Conservation (phyloP, 1,140 invertebrate species). For the Zaprionus camerounensis region DNA sequence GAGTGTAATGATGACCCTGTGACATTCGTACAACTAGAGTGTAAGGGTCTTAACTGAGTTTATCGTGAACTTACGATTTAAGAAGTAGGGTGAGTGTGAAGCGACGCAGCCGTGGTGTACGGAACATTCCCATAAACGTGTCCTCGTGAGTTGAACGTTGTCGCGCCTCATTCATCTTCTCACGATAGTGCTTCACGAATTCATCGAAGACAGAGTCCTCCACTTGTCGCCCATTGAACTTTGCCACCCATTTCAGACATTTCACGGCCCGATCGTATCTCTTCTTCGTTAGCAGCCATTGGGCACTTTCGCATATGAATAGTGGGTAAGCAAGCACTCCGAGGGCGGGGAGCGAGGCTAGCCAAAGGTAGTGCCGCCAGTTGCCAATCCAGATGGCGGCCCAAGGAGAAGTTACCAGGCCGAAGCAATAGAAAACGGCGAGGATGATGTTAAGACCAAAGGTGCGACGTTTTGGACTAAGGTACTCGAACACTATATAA, state of each 20-base stretch:
- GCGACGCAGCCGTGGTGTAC: constrained; percentile 85
- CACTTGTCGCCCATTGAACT: constrained; percentile 85
- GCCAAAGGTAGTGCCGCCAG: constrained; percentile 85
- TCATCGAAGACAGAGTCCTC: constrained; percentile 80
- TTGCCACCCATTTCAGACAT: constrained; percentile 86
- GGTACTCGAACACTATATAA: constrained; percentile 85
- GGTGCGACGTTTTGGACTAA: constrained; percentile 86
- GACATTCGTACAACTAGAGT: not conserved
- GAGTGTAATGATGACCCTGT: constrained; percentile 86
- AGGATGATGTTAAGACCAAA: constrained; percentile 86
- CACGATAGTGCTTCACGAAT: constrained; percentile 82
- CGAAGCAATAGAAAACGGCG: constrained; percentile 86
- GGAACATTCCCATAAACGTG: constrained; percentile 85
- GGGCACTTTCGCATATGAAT: constrained; percentile 86
- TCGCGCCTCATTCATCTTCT: constrained; percentile 57
- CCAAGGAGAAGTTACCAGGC: constrained; percentile 86
- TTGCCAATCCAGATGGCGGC: constrained; percentile 85
- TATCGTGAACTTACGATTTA: constrained; percentile 85
- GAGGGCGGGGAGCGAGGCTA: constrained; percentile 85
- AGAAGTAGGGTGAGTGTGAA: constrained; percentile 85
- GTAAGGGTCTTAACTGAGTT: not conserved
- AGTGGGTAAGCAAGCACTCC: constrained; percentile 84
- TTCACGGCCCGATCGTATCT: constrained; percentile 85
- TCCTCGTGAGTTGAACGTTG: constrained; percentile 49
- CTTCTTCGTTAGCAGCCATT: constrained; percentile 87